phyloP scores from a whole-genome alignment of 1,140 invertebrate species.

The Listronotus bonariensis region DNA sequence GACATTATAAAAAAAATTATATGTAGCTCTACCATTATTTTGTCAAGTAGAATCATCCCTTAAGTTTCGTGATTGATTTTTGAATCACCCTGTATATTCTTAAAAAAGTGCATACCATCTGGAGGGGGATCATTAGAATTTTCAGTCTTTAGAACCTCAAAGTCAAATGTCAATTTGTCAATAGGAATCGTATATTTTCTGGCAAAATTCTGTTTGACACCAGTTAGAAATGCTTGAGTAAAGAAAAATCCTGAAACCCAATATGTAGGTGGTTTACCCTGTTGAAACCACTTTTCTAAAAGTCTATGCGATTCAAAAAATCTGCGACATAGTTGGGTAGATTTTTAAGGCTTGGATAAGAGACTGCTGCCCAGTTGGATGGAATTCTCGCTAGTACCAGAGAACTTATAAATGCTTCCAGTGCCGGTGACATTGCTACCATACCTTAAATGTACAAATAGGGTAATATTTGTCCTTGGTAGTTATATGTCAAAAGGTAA shows the following conservation, averaged over 20 bases:
- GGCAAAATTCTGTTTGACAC: constrained; percentile 89
- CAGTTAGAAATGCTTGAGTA: constrained; percentile 92
- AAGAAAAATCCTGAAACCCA: constrained; percentile 97
- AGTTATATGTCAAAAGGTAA: no score
- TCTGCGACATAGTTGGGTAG: constrained; percentile 84
- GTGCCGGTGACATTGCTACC: constrained; percentile 82
- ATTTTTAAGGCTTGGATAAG: constrained; percentile 91
- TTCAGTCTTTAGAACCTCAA: constrained; percentile 53
- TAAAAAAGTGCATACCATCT: constrained; percentile 58
- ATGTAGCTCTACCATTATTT: no score
- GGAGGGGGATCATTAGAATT: constrained; percentile 59
- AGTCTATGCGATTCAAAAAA: constrained; percentile 79
- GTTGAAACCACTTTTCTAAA: constrained; percentile 75
- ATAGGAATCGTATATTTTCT: constrained; percentile 86
- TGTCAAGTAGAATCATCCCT: no score
- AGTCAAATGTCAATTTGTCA: constrained; percentile 67
- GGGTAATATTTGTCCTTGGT: no score
- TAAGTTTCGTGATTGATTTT: no score
- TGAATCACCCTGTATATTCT: no score
- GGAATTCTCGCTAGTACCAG: constrained; percentile 80
- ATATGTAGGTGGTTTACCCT: constrained; percentile 80
- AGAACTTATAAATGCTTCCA: constrained; percentile 72
- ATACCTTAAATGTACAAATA: constrained; percentile 51
- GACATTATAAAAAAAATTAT: no score
- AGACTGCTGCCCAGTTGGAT: constrained; percentile 75